A percentile compares a stretch with the other conserved stretches of the same genome.
These are phyloP conservation scores for Glyphotaelius pellucidus DNA, from an alignment of 2,888 invertebrate species.

Conservation along the genomic window DNA sequence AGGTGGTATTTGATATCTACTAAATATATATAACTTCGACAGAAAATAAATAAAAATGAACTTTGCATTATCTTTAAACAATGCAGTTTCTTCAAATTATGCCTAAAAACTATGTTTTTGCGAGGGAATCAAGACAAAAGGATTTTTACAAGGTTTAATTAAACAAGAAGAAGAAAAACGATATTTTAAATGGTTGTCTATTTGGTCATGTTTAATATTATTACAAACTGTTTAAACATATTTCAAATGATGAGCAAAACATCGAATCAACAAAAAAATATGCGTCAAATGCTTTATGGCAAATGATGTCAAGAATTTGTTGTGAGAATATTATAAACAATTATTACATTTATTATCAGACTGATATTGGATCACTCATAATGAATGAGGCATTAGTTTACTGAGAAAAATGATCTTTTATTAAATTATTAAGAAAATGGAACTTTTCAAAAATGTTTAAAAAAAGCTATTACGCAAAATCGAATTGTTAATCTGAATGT, in stretches of 20 bases:
- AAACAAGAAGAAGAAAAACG: background rate
- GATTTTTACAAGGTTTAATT: background rate
- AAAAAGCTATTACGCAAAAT: background rate
- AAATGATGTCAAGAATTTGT: background rate
- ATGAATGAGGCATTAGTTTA: background rate
- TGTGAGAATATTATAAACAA: background rate
- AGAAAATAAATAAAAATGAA: background rate
- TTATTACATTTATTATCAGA: background rate
- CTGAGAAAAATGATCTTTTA: background rate
- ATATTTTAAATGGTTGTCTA: background rate
- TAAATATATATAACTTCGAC: background rate
- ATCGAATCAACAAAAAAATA: background rate
- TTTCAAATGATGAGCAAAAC: background rate
- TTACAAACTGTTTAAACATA: background rate
- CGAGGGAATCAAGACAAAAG: background rate
- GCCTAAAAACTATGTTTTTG: background rate
- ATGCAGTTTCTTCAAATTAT: background rate
- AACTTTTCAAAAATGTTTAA: background rate
- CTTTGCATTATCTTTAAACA: background rate
- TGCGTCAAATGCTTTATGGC: background rate
- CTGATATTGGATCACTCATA: background rate
- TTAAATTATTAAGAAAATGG: background rate
- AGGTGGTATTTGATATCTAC: background rate
- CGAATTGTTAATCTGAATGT: too few species aligned
- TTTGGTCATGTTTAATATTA: slow-evolving; percentile 29